Evolutionary conservation across 1,140 invertebrate species (phyloP).

Genomic region (Choristoneura fumiferana): DNA sequence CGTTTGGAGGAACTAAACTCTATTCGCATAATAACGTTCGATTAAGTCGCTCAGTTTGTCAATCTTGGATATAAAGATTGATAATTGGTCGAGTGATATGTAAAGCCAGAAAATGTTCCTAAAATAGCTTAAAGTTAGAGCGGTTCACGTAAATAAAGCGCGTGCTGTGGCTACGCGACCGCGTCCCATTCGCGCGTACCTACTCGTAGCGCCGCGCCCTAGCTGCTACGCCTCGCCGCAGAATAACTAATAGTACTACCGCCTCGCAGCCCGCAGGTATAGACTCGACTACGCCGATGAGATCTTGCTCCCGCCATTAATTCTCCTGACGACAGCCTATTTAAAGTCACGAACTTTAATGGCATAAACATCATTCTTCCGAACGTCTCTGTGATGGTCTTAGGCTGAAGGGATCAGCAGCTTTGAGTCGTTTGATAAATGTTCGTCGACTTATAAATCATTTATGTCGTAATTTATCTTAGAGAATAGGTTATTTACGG

Average conservation of each 20-base stretch:
- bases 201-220: no score
- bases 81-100: no score
- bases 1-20: no score
- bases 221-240: neutral
- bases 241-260: no score
- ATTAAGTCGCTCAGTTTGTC: no score
- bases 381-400: constrained; percentile 26
- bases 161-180: no score
- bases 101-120: no score
- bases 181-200: no score
- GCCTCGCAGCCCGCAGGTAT: neutral
- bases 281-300: constrained; percentile 11
- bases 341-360: constrained; percentile 31
- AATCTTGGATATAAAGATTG: no score
- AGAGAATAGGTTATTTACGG: neutral
- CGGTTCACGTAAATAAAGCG: no score
- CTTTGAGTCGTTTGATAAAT: constrained; percentile 37
- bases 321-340: constrained; percentile 42
- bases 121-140: no score
- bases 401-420: constrained; percentile 37
- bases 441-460: constrained; percentile 15
- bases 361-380: constrained; percentile 38
- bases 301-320: constrained; percentile 42
- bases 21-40: no score
- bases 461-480: constrained; percentile 1